phyloP scores from a whole-genome alignment of 2,888 invertebrate genomes.

The Pocota personata region DNA sequence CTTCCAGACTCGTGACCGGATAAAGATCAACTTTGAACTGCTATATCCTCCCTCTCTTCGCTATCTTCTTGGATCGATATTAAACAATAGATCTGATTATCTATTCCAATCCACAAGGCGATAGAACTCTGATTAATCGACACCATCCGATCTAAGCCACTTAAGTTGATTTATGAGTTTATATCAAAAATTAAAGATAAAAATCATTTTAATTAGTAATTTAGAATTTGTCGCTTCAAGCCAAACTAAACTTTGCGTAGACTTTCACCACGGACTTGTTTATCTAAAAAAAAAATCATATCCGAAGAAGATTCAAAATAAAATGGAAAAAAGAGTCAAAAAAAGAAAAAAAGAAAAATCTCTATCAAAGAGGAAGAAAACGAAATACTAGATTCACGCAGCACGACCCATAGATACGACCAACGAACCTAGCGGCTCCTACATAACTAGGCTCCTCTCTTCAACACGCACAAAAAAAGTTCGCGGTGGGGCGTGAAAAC shows the following conservation, averaged over 20 bases:
- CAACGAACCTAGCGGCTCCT: slow-evolving; percentile 6
- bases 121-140: slow-evolving; percentile 16
- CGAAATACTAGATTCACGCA: slow-evolving; percentile 35
- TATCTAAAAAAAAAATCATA: not conserved
- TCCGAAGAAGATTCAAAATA: slow-evolving; percentile 29
- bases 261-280: slow-evolving; percentile 12
- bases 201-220: not conserved
- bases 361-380: not conserved
- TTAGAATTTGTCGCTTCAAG: not conserved
- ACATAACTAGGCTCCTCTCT: not conserved
- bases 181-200: not conserved
- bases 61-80: not conserved
- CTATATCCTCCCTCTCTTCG: not conserved
- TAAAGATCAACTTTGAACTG: not conserved
- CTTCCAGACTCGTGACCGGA: not conserved
- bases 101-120: not conserved
- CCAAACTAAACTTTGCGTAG: not conserved
- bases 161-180: not conserved
- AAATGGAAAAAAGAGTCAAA: not conserved
- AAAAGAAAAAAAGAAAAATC: not conserved
- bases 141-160: not conserved
- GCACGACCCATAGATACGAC: slow-evolving; percentile 42
- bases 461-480: slow-evolving; percentile 21
- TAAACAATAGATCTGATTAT: not conserved
- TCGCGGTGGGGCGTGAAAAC: slow-evolving; percentile 15